These are phyloP conservation scores for Brenthis hecate DNA, from an alignment of 2,888 invertebrate species.

Conservation along the genomic window DNA sequence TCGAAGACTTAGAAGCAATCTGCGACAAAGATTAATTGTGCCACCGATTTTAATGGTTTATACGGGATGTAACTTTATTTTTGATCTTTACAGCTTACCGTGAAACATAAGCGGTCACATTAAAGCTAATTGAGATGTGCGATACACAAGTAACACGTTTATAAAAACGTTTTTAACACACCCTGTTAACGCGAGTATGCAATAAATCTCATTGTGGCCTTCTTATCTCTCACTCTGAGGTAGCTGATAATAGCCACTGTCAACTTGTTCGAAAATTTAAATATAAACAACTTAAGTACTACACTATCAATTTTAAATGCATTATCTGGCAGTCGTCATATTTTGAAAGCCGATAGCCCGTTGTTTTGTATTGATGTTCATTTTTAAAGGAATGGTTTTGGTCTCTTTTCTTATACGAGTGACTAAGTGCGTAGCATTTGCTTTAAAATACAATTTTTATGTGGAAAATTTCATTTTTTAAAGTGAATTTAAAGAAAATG, in stretches of 20 bases:
- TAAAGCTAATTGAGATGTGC: constrained; percentile 71
- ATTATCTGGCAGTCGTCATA: constrained; percentile 48
- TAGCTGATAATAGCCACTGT: constrained; percentile 70
- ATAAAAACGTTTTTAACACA: constrained; percentile 54
- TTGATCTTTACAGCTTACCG: constrained; percentile 15
- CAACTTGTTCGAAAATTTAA: constrained; percentile 68
- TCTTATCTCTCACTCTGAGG: constrained; percentile 68
- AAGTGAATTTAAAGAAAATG: too few species aligned
- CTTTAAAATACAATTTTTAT: not conserved
- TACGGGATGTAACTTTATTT: constrained; percentile 23
- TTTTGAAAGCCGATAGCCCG: constrained; percentile 40
- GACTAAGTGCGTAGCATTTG: not conserved
- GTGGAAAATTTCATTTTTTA: too few species aligned
- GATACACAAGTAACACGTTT: constrained; percentile 60
- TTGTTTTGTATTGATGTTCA: constrained; percentile 19
- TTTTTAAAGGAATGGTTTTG: not conserved
- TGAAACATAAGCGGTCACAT: constrained; percentile 55
- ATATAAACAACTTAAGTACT: constrained; percentile 68
- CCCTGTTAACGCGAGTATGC: constrained; percentile 65
- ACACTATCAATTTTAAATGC: constrained; percentile 47
- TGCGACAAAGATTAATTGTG: constrained; percentile 12
- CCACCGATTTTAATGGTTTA: constrained; percentile 42
- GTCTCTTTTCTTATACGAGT: not conserved
- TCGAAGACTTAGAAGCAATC: not conserved
- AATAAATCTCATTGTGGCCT: constrained; percentile 76